phyloP scores from a whole-genome alignment of 2,888 invertebrate genomes.

The Apotomis turbidana region DNA sequence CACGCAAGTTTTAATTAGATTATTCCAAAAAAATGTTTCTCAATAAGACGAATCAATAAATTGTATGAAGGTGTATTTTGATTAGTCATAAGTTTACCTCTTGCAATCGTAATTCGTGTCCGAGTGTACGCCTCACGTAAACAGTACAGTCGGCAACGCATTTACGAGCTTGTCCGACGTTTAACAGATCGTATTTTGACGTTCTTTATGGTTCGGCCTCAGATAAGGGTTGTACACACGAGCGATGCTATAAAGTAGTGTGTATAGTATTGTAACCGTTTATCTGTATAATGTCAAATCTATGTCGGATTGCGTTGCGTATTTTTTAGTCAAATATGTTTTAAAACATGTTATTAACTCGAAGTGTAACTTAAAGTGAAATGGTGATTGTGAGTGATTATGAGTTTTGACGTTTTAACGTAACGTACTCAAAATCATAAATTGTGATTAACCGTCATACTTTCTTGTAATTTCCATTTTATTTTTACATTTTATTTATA shows the following conservation, averaged over 20 bases:
- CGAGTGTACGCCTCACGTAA: constrained; percentile 25
- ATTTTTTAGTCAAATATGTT: no score
- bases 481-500: no score
- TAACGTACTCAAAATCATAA: no score
- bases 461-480: no score
- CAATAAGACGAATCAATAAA: neutral
- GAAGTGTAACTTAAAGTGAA: no score
- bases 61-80: neutral
- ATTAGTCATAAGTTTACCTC: neutral
- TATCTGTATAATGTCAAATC: no score
- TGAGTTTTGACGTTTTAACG: no score
- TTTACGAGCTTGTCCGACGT: constrained; percentile 62
- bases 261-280: neutral
- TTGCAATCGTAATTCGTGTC: neutral
- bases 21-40: neutral
- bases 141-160: constrained; percentile 50
- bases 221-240: constrained; percentile 29
- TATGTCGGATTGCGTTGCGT: no score
- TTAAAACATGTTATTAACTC: no score
- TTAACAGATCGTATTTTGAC: constrained; percentile 71
- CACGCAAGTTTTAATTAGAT: no score
- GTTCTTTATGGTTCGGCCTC: constrained; percentile 60
- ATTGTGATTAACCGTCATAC: no score
- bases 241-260: constrained; percentile 5
- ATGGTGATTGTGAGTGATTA: no score